A percentile compares a stretch with the other conserved stretches of the same genome.
Conservation (phyloP, 2,888 invertebrate species). For the Drosophila koepferae region DNA sequence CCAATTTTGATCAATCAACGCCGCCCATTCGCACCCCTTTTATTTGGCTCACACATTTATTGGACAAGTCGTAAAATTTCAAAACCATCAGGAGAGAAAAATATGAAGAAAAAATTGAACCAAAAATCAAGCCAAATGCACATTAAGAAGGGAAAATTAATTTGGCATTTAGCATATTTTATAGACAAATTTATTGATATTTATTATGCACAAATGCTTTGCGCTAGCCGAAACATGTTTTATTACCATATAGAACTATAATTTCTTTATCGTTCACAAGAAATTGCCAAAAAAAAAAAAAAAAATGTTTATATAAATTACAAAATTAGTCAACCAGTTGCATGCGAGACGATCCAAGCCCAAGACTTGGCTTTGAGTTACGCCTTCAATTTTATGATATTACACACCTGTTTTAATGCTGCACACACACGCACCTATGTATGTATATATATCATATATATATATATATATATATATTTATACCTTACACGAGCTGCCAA, state of each 20-base stretch:
- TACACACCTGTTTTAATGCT: slow-evolving; percentile 77
- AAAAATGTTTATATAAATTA: neutral
- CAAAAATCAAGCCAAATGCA: slow-evolving; percentile 36
- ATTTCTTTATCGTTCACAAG: slow-evolving; percentile 65
- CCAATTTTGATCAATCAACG: slow-evolving; percentile 50
- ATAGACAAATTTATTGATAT: neutral
- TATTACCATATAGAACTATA: slow-evolving; percentile 76
- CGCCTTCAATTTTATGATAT: slow-evolving; percentile 28
- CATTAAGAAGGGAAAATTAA: neutral
- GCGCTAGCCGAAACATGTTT: slow-evolving; percentile 59
- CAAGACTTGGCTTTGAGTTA: slow-evolving; percentile 1
- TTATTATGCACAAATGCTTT: slow-evolving; percentile 37
- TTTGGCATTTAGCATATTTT: neutral
- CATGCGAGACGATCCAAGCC: slow-evolving; percentile 29
- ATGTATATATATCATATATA: neutral
- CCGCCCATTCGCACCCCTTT: slow-evolving; percentile 26
- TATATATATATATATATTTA: neutral
- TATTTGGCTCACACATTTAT: slow-evolving; percentile 28
- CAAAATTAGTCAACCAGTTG: slow-evolving; percentile 75
- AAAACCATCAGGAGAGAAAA: slow-evolving; percentile 61
- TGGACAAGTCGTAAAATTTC: slow-evolving; percentile 60
- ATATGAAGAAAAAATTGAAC: slow-evolving; percentile 1
- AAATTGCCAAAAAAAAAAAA: slow-evolving; percentile 42
- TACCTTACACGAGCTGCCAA: slow-evolving; percentile 36
- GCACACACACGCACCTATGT: slow-evolving; percentile 55